Base-by-base conservation (phyloP, 2,113 vertebrate genomes). In the Bos javanicus region DNA sequence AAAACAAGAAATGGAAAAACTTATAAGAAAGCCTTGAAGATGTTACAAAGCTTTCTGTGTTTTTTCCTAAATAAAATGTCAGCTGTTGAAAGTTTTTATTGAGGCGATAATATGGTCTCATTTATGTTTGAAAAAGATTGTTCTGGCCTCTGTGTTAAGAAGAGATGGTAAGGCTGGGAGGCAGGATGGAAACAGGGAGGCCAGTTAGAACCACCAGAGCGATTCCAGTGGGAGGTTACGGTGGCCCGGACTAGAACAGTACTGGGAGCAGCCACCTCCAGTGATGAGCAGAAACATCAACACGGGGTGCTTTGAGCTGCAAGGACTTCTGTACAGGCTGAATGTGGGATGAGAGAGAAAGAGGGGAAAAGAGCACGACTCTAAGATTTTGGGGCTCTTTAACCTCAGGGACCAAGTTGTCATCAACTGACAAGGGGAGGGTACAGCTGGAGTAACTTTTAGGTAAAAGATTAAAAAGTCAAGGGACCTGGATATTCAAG, bases 231-330 rank as follows among this genome's bases (percentile, higher is more conserved):
- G 80, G 33, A 50, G 21, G 33, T 81, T 30, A 17, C 0, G 2
- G 39, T 78, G 10, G 59, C 3, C 4, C 1, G 2, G 6, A 30
- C 4, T 3, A 23, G 25, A 48, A 36, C 0, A 2, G 62, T 13
- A 2, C 52, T 28, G 36, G 57, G 54, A 50, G 30, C 16, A 28
- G 28, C 26, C 62, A 46, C 48, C 7, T 25, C 26, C 23, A 46
- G 3, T 17, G 23, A 85, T 6, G 12, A 17, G 17, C 19, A 84
- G 11, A 84, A 88, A 50, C 36, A 28, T 48, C 11, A 71, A 17
- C 11, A 17, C 2, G 23, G 23, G 52, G 4, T 71, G 57, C 17
- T 59, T 25, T 21, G 50, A 90, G 36, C 13, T 56, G 6, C 33
- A 86, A 85, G 6, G 4, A 60, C 39, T 48, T 78, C 64, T n/a